Conservation (phyloP, 37 sponge, comb jelly and placozoan genomes). For the Hexactinellida sp. region DNA sequence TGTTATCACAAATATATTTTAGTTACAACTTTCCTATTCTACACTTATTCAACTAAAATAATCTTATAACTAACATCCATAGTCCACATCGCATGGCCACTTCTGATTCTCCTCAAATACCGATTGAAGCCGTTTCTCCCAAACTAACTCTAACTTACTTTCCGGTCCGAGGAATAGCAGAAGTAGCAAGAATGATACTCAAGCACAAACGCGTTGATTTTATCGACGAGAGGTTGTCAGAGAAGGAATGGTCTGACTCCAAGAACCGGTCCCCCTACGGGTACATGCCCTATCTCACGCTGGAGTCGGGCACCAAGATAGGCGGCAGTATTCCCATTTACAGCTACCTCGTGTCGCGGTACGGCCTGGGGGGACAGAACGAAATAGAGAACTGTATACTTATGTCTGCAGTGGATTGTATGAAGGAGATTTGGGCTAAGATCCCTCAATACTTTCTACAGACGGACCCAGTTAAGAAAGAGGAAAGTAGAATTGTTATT, state of each 20-base stretch:
- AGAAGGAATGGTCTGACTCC: neutral
- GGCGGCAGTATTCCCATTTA: conserved; percentile 1
- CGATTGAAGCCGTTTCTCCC: neutral
- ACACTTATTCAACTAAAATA: too few relatives aligned
- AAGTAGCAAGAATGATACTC: conserved; percentile 4
- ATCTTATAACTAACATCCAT: too few relatives aligned
- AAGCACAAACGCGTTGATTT: neutral
- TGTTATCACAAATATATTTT: too few relatives aligned
- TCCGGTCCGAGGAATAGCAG: neutral
- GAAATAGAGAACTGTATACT: neutral
- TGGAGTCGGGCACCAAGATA: neutral
- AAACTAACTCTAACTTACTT: conserved; percentile 12
- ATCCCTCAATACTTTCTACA: neutral
- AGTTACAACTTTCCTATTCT: too few relatives aligned
- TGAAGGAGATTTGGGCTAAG: conserved; percentile 1
- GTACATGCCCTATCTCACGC: neutral
- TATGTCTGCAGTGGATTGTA: conserved; percentile 5
- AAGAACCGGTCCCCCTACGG: neutral
- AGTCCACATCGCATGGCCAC: neutral
- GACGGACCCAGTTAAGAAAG: neutral
- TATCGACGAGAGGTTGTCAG: neutral
- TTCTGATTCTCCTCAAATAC: neutral
- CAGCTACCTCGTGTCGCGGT: neutral
- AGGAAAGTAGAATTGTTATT: neutral
- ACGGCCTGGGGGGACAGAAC: neutral